Base-by-base conservation (phyloP, 2,888 invertebrate species). In the Parthenolecanium corni region DNA sequence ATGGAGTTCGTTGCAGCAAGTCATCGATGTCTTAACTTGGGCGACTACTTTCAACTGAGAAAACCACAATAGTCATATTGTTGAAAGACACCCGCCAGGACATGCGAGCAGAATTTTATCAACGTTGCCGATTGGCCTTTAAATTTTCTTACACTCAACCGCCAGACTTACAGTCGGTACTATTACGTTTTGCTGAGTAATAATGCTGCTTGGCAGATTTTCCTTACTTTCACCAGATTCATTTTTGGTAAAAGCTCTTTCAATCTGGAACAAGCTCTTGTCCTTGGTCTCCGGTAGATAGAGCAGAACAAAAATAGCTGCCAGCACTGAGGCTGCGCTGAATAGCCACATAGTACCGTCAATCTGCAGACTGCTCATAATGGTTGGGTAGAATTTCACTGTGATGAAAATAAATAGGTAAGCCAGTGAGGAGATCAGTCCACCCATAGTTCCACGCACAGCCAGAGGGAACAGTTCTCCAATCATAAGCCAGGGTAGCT, bases 401-500 rank as follows among this genome's bases (percentile, higher is more conserved):
- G 82, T 82, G 42, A 81, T 76, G 72, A 86, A 86, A 38, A 84
- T 83, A 14, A 85, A 76, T 2, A 82, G 72, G 68, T 86, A 85
- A 0, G 82, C 85, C 56, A 85, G 78, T 63, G 84, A 83, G 0
- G 84, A 80, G 0, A 85, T 84, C 0, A 84, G 73, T 0, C 85
- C 85, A 0, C 83, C 81, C 78, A 84, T 80, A 0, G 83, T 79
- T 0, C 85, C 83, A 67, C 85, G 75, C 2, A 83, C 82, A 64
- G 80, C 78, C 66, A 84, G 76, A 2, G 85, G 84, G 68, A 84
- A 85, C 47, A 85, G 71, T 69, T 85, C 85, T 1, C 84, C 84
- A 0, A 82, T 84, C 80, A 86, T 81, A 25, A 85, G 81, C 84
- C 85, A 85, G 0, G 85, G 85, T 3, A 86, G 74, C 23, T 85